These are phyloP conservation scores for Sylvia borin DNA, from an alignment of 2,797 vertebrate species.

Conservation along the genomic window DNA sequence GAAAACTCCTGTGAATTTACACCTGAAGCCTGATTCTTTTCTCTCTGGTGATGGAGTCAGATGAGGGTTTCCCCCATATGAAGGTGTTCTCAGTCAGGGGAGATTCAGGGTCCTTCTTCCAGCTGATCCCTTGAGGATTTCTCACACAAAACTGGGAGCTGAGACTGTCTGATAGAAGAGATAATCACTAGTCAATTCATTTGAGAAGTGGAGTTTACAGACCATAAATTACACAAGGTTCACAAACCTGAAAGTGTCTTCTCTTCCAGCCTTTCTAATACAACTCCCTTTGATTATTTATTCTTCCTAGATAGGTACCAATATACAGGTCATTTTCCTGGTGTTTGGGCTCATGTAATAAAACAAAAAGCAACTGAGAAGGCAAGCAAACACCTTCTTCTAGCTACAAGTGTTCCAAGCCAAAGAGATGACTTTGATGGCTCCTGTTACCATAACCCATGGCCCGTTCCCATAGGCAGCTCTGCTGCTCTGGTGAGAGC, in stretches of 20 bases:
- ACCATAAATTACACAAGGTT: not conserved
- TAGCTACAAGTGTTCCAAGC: not conserved
- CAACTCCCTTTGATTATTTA: not conserved
- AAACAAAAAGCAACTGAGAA: not conserved
- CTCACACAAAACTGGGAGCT: not conserved
- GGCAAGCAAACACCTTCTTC: not conserved
- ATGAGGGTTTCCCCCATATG: not conserved
- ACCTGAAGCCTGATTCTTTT: not conserved
- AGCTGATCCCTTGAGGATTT: not conserved
- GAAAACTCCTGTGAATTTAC: not conserved
- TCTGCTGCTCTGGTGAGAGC: not conserved
- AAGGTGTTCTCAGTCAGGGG: not conserved
- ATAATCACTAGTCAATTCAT: not conserved
- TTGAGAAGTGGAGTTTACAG: not conserved
- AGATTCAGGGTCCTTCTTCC: not conserved
- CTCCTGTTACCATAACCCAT: not conserved
- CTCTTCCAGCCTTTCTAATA: not conserved
- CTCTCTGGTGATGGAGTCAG: not conserved
- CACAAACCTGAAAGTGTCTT: not conserved
- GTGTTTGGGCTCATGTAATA: not conserved
- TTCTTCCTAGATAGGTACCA: not conserved
- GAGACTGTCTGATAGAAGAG: not conserved
- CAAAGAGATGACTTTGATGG: not conserved
- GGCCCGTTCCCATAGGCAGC: not conserved
- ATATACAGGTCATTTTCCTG: not conserved